Base-by-base conservation (phyloP, 2,888 invertebrate genomes). In the Pycnomerus fuliginosus region DNA sequence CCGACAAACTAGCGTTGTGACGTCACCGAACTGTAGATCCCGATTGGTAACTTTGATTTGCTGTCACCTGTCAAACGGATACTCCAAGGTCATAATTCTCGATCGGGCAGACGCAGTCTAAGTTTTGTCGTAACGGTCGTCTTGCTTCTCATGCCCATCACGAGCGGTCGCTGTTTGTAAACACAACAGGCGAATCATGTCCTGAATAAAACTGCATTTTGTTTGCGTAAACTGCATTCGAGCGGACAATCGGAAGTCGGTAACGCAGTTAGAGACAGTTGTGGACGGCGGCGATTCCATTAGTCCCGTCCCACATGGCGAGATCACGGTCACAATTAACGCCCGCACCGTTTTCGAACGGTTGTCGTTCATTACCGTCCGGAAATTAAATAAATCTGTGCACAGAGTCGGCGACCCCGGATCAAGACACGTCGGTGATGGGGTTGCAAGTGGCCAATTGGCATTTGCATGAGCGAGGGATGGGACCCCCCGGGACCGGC, bases 361-460 rank as follows among this genome's bases (percentile, higher is more conserved):
- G 61, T 61, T 61, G 61, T 62, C 53, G 60, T 55, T 59, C 55
- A 60, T 64, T 64, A 61, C 52, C 35, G 53, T 56, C 59, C 63
- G 64, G 65, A 66, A 66, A 67, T 67, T 67, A 64, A 67, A 67
- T 67, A 64, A 64, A 65, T 63, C 61, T 60, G 58, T 46, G 54
- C 53, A 41, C 48, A 55, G 48, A 56, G 56, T 57, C 52, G 56
- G 42, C 56, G 58, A 60, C 57, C 60, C 56, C 44, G 56, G 10
- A 23, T 30, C 35, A 30, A 35, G 35, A 30, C 50, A 35, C 50
- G 54, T 58, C 59, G 52, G 55, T 31, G 52, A 50, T 33, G 48
- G 56, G 55, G 54, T 53, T 52, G 54, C 42, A 69, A 72, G 70
- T 70, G 69, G 70, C 69, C 70, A 70, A 70, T 71, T 67, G 68